phyloP scores from a whole-genome alignment of 2,888 invertebrate genomes.

The Amblyjoppa proteus region DNA sequence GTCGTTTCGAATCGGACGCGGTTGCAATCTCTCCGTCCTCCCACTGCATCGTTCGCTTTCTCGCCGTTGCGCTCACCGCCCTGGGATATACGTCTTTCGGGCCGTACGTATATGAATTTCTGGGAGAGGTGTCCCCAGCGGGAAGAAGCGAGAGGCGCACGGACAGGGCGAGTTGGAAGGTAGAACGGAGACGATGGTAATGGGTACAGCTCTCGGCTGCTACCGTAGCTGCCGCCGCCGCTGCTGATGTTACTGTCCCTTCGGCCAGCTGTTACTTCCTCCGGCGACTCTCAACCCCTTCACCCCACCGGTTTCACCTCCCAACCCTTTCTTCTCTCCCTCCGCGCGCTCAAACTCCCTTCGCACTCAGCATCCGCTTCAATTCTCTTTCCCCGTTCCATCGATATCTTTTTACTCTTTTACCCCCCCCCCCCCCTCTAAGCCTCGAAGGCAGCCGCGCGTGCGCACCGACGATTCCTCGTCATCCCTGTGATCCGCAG shows the following conservation, averaged over 20 bases:
- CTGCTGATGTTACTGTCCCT: conserved; percentile 76
- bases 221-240: conserved; percentile 66
- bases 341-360: conserved; percentile 23
- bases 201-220: conserved; percentile 72
- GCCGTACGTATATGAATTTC: conserved; percentile 54
- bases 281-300: conserved; percentile 72
- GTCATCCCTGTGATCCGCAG: not conserved
- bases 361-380: conserved; percentile 19
- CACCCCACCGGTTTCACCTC: conserved; percentile 51
- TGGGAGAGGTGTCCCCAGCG: conserved; percentile 16
- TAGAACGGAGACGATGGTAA: conserved; percentile 74
- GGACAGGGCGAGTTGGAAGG: conserved; percentile 19
- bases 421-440: not conserved
- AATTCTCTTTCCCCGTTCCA: conserved; percentile 21
- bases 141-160: not conserved
- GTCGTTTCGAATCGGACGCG: conserved; percentile 36
- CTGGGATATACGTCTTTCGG: conserved; percentile 32
- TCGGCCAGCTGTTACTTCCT: conserved; percentile 79
- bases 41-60: not conserved
- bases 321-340: conserved; percentile 28
- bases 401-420: conserved; percentile 29
- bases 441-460: not conserved
- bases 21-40: conserved; percentile 58
- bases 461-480: not conserved
- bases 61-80: not conserved